phyloP scores from a whole-genome alignment of 2,797 vertebrate species.

The Calcarius lapponicus region DNA sequence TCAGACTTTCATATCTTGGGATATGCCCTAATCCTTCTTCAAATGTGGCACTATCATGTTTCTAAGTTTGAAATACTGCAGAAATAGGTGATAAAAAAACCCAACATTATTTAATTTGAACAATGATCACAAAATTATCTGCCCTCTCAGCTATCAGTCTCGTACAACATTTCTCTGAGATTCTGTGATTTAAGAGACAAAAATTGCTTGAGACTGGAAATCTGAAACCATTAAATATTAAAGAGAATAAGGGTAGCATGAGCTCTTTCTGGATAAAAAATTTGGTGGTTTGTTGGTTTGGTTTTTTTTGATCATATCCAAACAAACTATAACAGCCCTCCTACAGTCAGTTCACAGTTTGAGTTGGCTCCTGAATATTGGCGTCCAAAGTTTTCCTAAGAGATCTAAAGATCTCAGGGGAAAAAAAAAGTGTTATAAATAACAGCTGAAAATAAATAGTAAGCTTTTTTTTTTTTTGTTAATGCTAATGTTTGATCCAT shows the following conservation, averaged over 20 bases:
- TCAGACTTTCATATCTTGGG: background rate
- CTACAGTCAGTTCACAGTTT: background rate
- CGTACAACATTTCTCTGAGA: background rate
- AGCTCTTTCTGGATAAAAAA: background rate
- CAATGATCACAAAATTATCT: background rate
- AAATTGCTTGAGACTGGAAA: background rate
- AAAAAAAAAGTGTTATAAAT: background rate
- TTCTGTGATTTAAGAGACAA: background rate
- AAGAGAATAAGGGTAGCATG: background rate
- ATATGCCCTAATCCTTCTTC: background rate
- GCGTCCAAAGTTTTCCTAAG: background rate
- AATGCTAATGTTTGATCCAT: background rate
- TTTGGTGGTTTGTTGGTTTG: too few species aligned
- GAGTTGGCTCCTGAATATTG: background rate
- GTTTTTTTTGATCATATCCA: background rate
- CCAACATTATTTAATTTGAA: background rate
- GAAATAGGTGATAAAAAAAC: background rate
- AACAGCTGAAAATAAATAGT: background rate
- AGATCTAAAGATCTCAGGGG: background rate
- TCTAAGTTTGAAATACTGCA: background rate
- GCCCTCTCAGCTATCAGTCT: background rate
- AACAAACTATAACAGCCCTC: background rate
- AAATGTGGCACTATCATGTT: background rate
- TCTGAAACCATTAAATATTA: background rate
- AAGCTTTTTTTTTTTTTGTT: background rate